Base-by-base conservation (phyloP, 2,888 invertebrate species). In the Antheraea yamamai region DNA sequence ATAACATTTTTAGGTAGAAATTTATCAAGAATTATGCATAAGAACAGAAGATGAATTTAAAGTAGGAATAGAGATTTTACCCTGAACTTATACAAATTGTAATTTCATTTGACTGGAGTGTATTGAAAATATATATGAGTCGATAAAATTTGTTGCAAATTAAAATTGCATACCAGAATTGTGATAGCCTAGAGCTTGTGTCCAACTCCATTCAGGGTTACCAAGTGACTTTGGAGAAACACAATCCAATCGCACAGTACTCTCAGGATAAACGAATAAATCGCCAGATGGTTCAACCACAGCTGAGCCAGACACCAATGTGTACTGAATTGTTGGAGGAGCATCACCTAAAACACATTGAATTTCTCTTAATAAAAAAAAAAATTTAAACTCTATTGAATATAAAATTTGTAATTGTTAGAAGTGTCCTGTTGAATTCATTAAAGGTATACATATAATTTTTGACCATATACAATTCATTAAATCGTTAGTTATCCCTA, bases 191-290 rank as follows among this genome's bases (percentile, higher is more conserved):
- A 96, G 96, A 76, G 96, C 96, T 75, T 98, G 97, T 0, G 98
- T 98, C 98, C 98, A 98, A 73, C 97, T 97, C 98, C 98, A 98
- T 84, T 97, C 97, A 0, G 98, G 98, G 78, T 97, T 97, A 1
- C 98, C 98, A 30, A 97, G 93, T 26, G 96, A 95, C 58, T 97
- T 95, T 1, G 97, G 96, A 84, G 97, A 97, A 82, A 98, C 96
- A 87, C 98, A 98, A 89, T 98, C 98, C 77, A 98, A 95, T 85
- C 97, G 96, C 26, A 98, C 92, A 7, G 97, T 97, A 79, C 97
- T 97, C 79, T 97, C 97, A 0, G 98, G 98, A 82, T 96, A 97
- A 68, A 98, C 97, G 47, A 97, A 97, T 78, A 98, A 90, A 79
- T 97, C 96, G 18, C 98, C 98, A 1, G 96, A 96, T 0, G 97